A percentile compares a stretch with the other conserved stretches of the same genome.
Conservation (phyloP, 2,113 vertebrate genomes). For the Brachyhypopomus occidentalis region DNA sequence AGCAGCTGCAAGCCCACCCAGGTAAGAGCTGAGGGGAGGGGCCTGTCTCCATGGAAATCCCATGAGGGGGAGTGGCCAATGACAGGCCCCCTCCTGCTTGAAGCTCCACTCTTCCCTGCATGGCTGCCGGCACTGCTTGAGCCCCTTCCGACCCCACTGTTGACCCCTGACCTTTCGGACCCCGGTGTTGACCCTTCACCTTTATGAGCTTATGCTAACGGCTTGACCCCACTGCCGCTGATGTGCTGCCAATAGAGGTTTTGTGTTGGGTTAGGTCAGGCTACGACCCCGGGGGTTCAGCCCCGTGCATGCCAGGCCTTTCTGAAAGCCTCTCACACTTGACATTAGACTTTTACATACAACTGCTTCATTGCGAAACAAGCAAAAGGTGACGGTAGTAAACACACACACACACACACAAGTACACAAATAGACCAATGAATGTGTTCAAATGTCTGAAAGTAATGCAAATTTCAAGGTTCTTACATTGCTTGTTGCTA, state of each 20-base stretch:
- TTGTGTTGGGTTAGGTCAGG: slow-evolving; percentile 30
- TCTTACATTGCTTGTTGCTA: too few relatives aligned
- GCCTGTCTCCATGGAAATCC: slow-evolving; percentile 49
- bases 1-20: slow-evolving; percentile 80
- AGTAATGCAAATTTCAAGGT: too few relatives aligned
- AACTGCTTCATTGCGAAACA: too few relatives aligned
- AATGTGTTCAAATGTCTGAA: not conserved
- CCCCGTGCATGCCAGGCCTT: slow-evolving; percentile 45
- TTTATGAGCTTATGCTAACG: slow-evolving; percentile 38
- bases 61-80: slow-evolving; percentile 50
- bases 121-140: slow-evolving; percentile 63
- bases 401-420: slow-evolving; percentile 26
- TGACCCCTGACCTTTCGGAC: slow-evolving; percentile 41
- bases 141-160: slow-evolving; percentile 57
- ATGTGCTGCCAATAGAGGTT: slow-evolving; percentile 21
- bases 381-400: not conserved
- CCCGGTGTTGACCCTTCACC: slow-evolving; percentile 46
- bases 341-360: slow-evolving; percentile 15
- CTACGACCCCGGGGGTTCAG: slow-evolving; percentile 35
- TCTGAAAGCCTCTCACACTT: slow-evolving; percentile 8
- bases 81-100: slow-evolving; percentile 11
- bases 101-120: slow-evolving; percentile 40
- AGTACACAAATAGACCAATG: not conserved
- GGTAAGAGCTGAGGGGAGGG: slow-evolving; percentile 78
- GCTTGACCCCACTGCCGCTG: slow-evolving; percentile 34